Evolutionary conservation across 2,888 invertebrate genomes (phyloP).

Genomic region (Pyralis farinalis): DNA sequence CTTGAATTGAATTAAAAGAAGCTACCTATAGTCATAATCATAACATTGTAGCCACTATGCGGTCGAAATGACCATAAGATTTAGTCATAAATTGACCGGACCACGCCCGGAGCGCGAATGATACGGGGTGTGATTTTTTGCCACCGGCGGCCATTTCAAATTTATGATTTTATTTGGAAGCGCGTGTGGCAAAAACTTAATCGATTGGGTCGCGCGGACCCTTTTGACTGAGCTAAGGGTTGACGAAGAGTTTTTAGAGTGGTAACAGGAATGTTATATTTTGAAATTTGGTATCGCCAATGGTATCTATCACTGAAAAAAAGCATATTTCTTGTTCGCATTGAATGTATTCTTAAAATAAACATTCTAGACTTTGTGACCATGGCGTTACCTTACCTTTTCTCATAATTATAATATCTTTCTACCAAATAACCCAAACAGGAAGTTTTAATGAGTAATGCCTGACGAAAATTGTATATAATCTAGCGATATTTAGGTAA

Average conservation of each 20-base stretch:
- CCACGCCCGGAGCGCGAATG: slow-evolving; percentile 28
- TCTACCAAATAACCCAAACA: slow-evolving; percentile 26
- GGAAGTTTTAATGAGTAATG: slow-evolving; percentile 58
- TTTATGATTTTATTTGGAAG: slow-evolving; percentile 63
- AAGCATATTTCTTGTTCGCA: no score
- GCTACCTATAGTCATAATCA: not conserved
- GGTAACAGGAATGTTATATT: slow-evolving; percentile 10
- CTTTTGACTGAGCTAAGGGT: slow-evolving; percentile 23
- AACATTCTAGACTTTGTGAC: no score
- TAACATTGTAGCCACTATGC: slow-evolving; percentile 13
- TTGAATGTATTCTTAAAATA: no score
- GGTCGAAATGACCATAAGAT: slow-evolving; percentile 23
- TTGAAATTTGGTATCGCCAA: no score
- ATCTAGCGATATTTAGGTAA: slow-evolving; percentile 38
- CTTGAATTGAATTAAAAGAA: no score
- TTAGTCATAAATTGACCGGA: slow-evolving; percentile 33
- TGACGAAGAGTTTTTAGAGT: slow-evolving; percentile 24
- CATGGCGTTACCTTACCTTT: no score
- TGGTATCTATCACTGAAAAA: no score
- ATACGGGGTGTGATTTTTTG: slow-evolving; percentile 66
- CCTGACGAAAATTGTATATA: slow-evolving; percentile 30
- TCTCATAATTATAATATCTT: no score
- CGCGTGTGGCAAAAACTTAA: slow-evolving; percentile 62
- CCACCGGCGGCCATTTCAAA: slow-evolving; percentile 55
- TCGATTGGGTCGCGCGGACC: slow-evolving; percentile 41